Base-by-base conservation (phyloP, 1,140 invertebrate species). In the Stegodyphus mimosarum region DNA sequence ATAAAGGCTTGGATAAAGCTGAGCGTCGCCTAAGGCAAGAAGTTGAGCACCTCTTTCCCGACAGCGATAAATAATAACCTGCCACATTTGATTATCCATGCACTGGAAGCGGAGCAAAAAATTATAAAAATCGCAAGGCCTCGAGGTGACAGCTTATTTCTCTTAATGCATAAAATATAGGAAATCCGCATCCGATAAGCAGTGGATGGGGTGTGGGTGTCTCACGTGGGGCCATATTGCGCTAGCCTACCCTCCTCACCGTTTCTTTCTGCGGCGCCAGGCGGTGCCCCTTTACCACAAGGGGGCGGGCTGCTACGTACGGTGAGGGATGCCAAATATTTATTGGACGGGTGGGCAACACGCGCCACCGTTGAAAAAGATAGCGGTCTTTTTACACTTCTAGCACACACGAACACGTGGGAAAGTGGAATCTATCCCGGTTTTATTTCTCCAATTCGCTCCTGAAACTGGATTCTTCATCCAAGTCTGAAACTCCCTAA, bases 21-120 rank as follows among this genome's bases (percentile, higher is more conserved):
- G 33, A 33, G 33, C 33, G 33, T 33, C 33, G 33, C 33, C 33
- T 33, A 1, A 33, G 33, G 33, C 33, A 33, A 33, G 33, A 33
- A 33, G 33, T 33, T 33, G 33, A 33, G 33, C 33, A 33, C 33
- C 33, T 33, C 33, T 33, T 33, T 33, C 33, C 33, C 33, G 33
- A 83, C 71, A 76, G 81, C 81, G 63, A 83, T 83, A 83, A 83
- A 83, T 83, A 83, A 83, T 75, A 83, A 83, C 81, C 81, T 83
- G 81, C 72, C 81, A 83, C 81, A 83, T 83, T 70, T 83, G 81
- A 83, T 83, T 83, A 83, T 83, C 81, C 72, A 83, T 49, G 81
- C 81, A n/a, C 18, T 17, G 72, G 81, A 75, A 69, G 50, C 48
- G 10, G 71, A 74, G 73, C 50, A 80, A 80, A 67, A 79, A 74